These are phyloP conservation scores for Pao palembangensis DNA, from an alignment of 2,113 vertebrate species.

Conservation along the genomic window DNA sequence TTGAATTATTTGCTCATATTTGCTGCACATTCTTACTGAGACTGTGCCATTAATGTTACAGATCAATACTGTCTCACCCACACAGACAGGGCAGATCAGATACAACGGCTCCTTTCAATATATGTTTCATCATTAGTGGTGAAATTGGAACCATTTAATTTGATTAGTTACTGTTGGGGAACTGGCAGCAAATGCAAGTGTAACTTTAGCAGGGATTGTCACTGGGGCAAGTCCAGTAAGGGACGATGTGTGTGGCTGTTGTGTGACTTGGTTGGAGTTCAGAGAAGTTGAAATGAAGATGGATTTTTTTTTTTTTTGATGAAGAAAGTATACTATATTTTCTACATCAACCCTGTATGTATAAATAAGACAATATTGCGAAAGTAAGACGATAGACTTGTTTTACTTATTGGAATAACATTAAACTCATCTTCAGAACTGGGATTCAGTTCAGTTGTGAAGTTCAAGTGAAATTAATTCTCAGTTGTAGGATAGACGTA, in stretches of 20 bases:
- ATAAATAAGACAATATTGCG: too few relatives aligned
- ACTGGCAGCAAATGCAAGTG: background rate
- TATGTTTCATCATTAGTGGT: background rate
- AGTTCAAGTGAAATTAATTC: constrained; percentile 2
- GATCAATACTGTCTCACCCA: background rate
- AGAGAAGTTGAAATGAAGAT: too few relatives aligned
- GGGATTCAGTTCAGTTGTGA: too few relatives aligned
- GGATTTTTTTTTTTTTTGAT: too few relatives aligned
- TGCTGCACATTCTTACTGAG: too few relatives aligned
- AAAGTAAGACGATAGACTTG: too few relatives aligned
- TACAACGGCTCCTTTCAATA: background rate
- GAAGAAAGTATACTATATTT: too few relatives aligned
- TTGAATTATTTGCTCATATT: too few relatives aligned
- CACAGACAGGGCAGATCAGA: background rate
- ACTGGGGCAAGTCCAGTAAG: background rate
- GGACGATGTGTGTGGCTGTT: background rate
- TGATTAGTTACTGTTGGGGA: background rate
- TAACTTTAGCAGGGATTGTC: background rate
- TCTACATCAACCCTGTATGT: too few relatives aligned
- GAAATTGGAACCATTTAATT: constrained; percentile 3
- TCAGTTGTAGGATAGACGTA: background rate
- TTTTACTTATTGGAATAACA: too few relatives aligned
- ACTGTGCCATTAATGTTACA: background rate
- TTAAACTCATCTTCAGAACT: too few relatives aligned
- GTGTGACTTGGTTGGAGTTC: too few relatives aligned